Percentiles rank a stretch among this genome's conserved stretches.
Evolutionary conservation across 2,797 vertebrate species (phyloP).

Genomic region (Sebastes miniatus): DNA sequence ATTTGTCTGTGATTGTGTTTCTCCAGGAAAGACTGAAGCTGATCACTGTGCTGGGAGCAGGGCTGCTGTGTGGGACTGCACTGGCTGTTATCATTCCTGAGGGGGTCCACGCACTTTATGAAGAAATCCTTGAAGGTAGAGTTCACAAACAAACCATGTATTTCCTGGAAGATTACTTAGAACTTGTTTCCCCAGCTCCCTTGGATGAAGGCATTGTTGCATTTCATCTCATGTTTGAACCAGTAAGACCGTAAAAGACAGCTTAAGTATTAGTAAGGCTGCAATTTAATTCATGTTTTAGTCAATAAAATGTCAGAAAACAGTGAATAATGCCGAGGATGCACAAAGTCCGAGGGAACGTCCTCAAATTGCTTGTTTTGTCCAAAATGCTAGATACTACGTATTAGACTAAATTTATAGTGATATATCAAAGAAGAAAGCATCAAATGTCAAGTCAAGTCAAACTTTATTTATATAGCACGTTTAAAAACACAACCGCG

Average conservation of each 20-base stretch:
- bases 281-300: not conserved
- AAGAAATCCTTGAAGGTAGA: slow-evolving; percentile 93
- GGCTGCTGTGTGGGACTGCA: slow-evolving; percentile 96
- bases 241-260: not conserved
- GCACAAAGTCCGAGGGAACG: not conserved
- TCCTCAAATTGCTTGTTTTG: not conserved
- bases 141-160: not conserved
- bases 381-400: not conserved
- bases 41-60: slow-evolving; percentile 96
- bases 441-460: not conserved
- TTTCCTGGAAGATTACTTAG: not conserved
- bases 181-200: not conserved
- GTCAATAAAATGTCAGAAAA: not conserved
- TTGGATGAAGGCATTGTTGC: not conserved
- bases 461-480: too few relatives aligned
- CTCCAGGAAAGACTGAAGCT: slow-evolving; percentile 93
- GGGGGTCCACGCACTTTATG: slow-evolving; percentile 97
- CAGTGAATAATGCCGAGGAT: not conserved
- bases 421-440: not conserved
- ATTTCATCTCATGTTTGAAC: not conserved
- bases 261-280: not conserved
- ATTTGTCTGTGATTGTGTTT: not conserved
- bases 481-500: too few relatives aligned
- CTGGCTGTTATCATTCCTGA: slow-evolving; percentile 98
- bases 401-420: not conserved